phyloP scores from a whole-genome alignment of 2,797 vertebrate genomes.

The Eutrigla gurnardus region DNA sequence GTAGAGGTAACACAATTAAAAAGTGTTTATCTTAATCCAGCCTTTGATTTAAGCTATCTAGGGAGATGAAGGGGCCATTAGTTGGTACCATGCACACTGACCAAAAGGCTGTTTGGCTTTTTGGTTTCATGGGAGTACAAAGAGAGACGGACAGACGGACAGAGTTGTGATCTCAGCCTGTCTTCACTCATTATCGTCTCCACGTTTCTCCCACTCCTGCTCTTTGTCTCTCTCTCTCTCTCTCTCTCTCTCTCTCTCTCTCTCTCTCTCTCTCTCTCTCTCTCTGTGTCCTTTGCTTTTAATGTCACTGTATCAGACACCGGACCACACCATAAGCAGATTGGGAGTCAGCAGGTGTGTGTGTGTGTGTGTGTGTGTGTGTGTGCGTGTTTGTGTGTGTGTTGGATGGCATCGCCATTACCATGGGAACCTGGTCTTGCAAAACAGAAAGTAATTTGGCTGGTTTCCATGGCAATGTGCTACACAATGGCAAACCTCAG shows the following conservation, averaged over 20 bases:
- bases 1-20: neutral
- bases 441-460: constrained; percentile 54
- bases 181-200: constrained; percentile 47
- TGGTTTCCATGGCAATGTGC: constrained; percentile 68
- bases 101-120: constrained; percentile 21
- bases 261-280: constrained; percentile 1
- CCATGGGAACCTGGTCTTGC: constrained; percentile 61
- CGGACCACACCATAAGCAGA: constrained; percentile 65
- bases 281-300: constrained; percentile 27
- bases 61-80: constrained; percentile 42
- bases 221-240: constrained; percentile 3
- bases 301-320: constrained; percentile 55
- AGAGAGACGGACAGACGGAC: constrained; percentile 11
- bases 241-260: constrained; percentile 12
- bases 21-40: constrained; percentile 7
- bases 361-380: constrained; percentile 15
- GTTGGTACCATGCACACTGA: constrained; percentile 17
- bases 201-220: constrained; percentile 14
- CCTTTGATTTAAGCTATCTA: constrained; percentile 20
- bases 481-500: constrained; percentile 53
- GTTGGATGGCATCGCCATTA: constrained; percentile 63
- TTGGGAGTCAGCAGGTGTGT: constrained; percentile 77
- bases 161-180: constrained; percentile 44
- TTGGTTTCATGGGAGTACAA: constrained; percentile 33
- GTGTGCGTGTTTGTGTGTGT: neutral